Conservation (phyloP, 1,140 invertebrate species). For the Cepaea nemoralis region DNA sequence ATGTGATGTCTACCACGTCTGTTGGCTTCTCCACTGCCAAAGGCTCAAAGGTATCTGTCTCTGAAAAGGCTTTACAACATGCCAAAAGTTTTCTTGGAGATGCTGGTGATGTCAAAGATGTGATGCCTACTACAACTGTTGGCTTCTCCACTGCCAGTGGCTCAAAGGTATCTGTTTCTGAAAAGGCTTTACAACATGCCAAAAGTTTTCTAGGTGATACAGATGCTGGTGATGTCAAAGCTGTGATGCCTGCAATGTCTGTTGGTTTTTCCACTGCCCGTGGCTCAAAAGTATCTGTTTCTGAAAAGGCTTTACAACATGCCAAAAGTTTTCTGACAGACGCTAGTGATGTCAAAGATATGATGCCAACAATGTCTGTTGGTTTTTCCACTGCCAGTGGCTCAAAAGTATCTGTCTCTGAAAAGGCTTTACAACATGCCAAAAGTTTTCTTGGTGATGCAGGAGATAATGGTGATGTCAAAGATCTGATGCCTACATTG, state of each 20-base stretch:
- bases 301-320: not conserved
- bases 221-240: no score
- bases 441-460: conserved; percentile 33
- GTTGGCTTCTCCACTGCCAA: conserved; percentile 43
- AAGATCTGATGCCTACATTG: not conserved
- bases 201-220: not conserved
- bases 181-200: not conserved
- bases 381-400: conserved; percentile 47
- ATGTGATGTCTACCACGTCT: not conserved
- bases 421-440: conserved; percentile 48
- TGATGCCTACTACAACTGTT: not conserved
- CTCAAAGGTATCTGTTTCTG: not conserved
- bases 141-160: not conserved
- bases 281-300: not conserved
- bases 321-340: not conserved
- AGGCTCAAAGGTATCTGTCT: conserved; percentile 41
- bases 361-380: not conserved
- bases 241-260: no score
- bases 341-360: not conserved
- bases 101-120: not conserved
- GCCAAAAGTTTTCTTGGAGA: conserved; percentile 40
- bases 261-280: no score
- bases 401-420: conserved; percentile 39
- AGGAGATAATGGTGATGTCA: not conserved
- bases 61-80: conserved; percentile 47